These are phyloP conservation scores for Hermodice carunculata DNA, from an alignment of 2,888 invertebrate species.

Conservation along the genomic window DNA sequence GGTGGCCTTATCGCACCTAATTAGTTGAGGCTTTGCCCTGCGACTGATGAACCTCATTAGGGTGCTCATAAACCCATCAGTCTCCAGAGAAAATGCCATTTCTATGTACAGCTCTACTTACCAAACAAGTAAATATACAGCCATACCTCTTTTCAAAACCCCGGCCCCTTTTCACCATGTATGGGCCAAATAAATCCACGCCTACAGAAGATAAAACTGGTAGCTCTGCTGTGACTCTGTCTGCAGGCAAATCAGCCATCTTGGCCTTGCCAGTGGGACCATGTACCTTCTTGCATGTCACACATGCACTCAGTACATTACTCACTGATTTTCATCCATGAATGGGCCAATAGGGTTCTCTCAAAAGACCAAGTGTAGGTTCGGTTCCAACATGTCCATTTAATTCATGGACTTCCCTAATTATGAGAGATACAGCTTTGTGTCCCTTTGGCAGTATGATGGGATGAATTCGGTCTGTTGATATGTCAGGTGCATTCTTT, in stretches of 20 bases:
- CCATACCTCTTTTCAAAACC: not conserved
- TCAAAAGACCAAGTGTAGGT: not conserved
- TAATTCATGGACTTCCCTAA: no score
- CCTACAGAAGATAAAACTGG: not conserved
- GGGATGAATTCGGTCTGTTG: not conserved
- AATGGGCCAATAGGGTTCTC: not conserved
- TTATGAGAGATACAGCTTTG: no score
- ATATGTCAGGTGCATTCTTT: no score
- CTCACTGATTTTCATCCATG: no score
- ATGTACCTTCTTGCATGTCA: no score
- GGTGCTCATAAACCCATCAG: no score
- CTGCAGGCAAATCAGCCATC: no score
- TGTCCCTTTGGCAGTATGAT: no score
- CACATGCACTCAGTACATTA: no score
- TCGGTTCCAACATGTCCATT: not conserved
- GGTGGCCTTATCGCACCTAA: slow-evolving; percentile 1
- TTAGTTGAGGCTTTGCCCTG: not conserved
- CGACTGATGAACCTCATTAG: slow-evolving; percentile 1
- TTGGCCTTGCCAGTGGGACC: no score
- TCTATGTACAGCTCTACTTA: slow-evolving; percentile 1
- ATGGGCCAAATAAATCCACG: not conserved
- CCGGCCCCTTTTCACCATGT: not conserved
- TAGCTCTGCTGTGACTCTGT: not conserved
- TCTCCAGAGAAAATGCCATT: no score
- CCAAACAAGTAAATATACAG: not conserved